phyloP scores from a whole-genome alignment of 2,797 vertebrate species.

The Kryptopterus vitreolus region DNA sequence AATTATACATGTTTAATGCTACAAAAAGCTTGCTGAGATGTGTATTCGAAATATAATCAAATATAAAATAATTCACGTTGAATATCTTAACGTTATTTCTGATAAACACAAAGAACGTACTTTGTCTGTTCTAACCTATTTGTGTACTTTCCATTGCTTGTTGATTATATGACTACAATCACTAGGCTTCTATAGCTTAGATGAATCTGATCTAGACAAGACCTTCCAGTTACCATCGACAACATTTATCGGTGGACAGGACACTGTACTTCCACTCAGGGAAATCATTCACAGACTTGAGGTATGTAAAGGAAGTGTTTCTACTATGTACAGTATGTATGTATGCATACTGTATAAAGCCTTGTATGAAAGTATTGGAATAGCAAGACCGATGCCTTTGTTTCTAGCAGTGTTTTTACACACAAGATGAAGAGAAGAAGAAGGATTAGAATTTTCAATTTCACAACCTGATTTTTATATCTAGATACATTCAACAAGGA shows the following conservation, averaged over 20 bases:
- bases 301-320: constrained; percentile 65
- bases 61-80: not conserved
- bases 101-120: not conserved
- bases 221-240: constrained; percentile 92
- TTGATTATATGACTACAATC: not conserved
- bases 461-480: not conserved
- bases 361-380: not conserved
- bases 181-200: constrained; percentile 89
- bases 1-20: not conserved
- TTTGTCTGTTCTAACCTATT: not conserved
- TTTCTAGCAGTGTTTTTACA: not conserved
- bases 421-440: not conserved
- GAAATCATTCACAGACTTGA: constrained; percentile 94
- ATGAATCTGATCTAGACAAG: constrained; percentile 91
- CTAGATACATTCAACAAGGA: too few relatives aligned
- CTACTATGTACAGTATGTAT: not conserved
- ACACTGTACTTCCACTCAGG: constrained; percentile 85
- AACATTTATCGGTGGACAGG: constrained; percentile 91
- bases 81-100: not conserved
- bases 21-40: not conserved
- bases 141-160: not conserved
- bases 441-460: not conserved
- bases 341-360: too few relatives aligned
- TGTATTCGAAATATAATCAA: not conserved
- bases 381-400: not conserved